A percentile compares a stretch with the other conserved stretches of the same genome.
Evolutionary conservation across 1,140 invertebrate genomes (phyloP).

Genomic region (Zaprionus camerounensis): DNA sequence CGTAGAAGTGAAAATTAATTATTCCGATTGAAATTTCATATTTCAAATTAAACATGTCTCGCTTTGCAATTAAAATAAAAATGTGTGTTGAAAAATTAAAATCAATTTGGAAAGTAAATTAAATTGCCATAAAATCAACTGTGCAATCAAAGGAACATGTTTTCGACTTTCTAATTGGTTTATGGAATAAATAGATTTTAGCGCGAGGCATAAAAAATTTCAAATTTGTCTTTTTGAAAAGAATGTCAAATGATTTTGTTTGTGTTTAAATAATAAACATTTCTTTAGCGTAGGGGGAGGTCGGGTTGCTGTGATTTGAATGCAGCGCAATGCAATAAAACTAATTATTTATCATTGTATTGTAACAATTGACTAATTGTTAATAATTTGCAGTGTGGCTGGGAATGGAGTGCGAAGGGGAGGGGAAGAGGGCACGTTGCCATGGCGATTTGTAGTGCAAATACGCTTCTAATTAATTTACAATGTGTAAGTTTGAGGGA

Average conservation of each 20-base stretch:
- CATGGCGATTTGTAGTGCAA: conserved; percentile 55
- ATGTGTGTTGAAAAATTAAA: neutral
- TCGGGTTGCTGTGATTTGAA: conserved; percentile 22
- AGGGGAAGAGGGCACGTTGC: conserved; percentile 12
- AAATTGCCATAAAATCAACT: neutral
- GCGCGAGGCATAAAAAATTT: neutral
- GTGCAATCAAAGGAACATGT: conserved; percentile 3
- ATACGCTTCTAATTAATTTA: conserved; percentile 74
- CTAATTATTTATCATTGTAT: conserved; percentile 74
- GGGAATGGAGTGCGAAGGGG: neutral
- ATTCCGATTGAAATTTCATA: neutral
- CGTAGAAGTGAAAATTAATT: neutral
- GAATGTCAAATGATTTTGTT: neutral
- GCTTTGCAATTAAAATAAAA: neutral
- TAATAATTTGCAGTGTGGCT: conserved; percentile 55
- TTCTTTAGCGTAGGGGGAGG: neutral
- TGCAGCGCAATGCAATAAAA: conserved; percentile 46
- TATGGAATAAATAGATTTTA: neutral
- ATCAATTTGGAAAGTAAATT: neutral
- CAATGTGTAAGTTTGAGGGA: conserved; percentile 66
- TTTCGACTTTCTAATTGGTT: conserved; percentile 6
- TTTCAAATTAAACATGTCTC: neutral
- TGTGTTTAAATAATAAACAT: neutral
- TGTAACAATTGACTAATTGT: conserved; percentile 71
- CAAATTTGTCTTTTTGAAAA: neutral